Percentiles rank a stretch among this genome's conserved stretches.
phyloP scores from a whole-genome alignment of 2,113 vertebrate genomes.

The Barnardius zonarius region DNA sequence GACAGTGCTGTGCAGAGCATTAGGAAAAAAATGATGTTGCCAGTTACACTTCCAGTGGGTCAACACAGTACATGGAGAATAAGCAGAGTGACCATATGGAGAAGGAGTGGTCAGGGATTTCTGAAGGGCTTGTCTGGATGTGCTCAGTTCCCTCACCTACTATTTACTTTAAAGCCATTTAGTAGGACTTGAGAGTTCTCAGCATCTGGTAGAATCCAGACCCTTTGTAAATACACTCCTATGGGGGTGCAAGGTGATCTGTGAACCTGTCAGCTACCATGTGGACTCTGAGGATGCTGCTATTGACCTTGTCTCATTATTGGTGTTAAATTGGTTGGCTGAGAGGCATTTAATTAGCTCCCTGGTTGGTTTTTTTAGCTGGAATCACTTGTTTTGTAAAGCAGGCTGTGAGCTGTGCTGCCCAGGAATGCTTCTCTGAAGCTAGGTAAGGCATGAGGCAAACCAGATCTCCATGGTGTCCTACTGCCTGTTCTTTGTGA shows the following conservation, averaged over 20 bases:
- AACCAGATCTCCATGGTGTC: not conserved
- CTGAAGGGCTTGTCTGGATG: not conserved
- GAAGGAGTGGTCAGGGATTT: not conserved
- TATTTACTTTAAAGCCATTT: not conserved
- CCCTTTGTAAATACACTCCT: not conserved
- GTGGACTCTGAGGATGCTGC: not conserved
- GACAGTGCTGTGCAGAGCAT: not conserved
- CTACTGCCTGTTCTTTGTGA: not conserved
- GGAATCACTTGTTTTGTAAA: not conserved
- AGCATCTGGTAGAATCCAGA: fast-evolving
- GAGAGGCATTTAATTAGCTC: not conserved
- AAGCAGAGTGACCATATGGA: not conserved
- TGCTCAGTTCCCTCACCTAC: not conserved
- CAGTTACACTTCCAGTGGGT: not conserved
- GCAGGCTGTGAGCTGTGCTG: not conserved
- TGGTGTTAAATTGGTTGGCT: not conserved
- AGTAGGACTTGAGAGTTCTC: not conserved
- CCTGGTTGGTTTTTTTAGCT: not conserved
- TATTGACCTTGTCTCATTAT: not conserved
- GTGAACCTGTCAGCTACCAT: not conserved
- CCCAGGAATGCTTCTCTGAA: not conserved
- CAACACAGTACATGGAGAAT: not conserved
- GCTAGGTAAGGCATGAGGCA: not conserved
- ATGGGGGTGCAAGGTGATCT: not conserved
- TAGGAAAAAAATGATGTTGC: fast-evolving